Conservation (phyloP, 2,113 vertebrate species). For the Sapayoa aenigma region DNA sequence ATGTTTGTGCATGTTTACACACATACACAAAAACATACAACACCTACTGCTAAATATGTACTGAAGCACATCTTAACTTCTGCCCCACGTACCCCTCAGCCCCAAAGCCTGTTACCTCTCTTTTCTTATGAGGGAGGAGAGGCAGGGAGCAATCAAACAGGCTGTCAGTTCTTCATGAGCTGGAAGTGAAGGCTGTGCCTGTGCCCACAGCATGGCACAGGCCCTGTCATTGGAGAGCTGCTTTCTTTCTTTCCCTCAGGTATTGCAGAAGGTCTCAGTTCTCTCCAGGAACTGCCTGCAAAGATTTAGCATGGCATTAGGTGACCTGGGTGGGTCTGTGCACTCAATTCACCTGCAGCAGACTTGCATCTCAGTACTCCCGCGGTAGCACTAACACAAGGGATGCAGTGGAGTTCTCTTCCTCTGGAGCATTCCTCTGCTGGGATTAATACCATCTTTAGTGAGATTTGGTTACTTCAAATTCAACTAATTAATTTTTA, state of each 20-base stretch:
- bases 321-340: fast-evolving
- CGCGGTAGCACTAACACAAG: background rate
- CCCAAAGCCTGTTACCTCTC: background rate
- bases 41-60: background rate
- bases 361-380: background rate
- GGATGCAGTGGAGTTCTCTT: background rate
- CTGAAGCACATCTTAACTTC: background rate
- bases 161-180: background rate
- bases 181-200: background rate
- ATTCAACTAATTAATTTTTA: conserved; percentile 39
- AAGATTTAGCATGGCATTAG: background rate
- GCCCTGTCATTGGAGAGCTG: fast-evolving
- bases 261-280: background rate
- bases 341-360: background rate
- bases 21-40: background rate
- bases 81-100: background rate
- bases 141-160: background rate
- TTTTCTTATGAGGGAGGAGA: background rate
- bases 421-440: background rate
- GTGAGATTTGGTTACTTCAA: conserved; percentile 4
- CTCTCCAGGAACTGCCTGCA: background rate
- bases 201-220: background rate
- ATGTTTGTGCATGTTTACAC: background rate
- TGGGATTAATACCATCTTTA: background rate
- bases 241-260: background rate